Conservation (phyloP, 2,797 vertebrate genomes). For the Xenops minutus region DNA sequence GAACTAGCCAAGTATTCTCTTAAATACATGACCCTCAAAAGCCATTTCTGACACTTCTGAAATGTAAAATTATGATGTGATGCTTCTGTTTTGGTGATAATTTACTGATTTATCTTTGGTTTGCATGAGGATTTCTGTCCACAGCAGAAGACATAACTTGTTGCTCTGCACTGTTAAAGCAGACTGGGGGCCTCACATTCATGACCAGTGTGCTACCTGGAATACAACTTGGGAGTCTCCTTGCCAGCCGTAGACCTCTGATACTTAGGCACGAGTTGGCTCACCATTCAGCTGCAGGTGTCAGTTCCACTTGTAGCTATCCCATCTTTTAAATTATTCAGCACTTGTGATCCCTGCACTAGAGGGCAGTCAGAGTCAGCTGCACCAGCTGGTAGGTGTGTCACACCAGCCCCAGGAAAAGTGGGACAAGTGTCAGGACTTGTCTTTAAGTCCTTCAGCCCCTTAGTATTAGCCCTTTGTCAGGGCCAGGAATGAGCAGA, state of each 20-base stretch:
- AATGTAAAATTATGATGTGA: neutral
- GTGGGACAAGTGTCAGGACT: neutral
- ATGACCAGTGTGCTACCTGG: neutral
- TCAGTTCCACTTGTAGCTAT: neutral
- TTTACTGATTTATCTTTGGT: neutral
- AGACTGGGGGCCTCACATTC: neutral
- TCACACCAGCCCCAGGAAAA: neutral
- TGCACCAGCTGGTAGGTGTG: neutral
- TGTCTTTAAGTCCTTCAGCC: neutral
- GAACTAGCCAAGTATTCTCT: neutral
- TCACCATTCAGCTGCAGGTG: neutral
- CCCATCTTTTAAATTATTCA: neutral
- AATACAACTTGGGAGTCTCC: neutral
- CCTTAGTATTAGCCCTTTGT: neutral
- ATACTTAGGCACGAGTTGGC: neutral
- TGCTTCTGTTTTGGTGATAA: neutral
- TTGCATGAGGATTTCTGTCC: neutral
- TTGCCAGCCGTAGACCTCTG: neutral
- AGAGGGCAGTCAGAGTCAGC: conserved; percentile 60
- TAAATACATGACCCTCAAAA: neutral
- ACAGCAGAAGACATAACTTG: neutral
- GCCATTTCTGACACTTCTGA: neutral
- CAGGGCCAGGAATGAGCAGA: neutral
- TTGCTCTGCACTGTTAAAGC: neutral
- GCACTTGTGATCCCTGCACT: conserved; percentile 41